A percentile compares a stretch with the other conserved stretches of the same genome.
phyloP scores from a whole-genome alignment of 2,113 vertebrate genomes.

The Menidia beryllina region DNA sequence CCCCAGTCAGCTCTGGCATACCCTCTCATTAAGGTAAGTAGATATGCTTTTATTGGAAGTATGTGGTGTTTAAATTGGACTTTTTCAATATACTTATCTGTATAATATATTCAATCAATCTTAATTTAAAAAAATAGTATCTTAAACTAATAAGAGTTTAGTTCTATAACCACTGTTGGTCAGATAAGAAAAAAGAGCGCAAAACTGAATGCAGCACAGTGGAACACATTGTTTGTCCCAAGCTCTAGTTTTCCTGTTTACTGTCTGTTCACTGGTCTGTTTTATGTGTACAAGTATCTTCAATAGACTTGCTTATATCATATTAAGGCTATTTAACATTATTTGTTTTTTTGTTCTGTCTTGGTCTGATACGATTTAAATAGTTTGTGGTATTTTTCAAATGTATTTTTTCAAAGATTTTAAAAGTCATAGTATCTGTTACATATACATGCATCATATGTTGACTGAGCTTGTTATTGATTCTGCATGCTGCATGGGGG shows the following conservation, averaged over 20 bases:
- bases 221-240: conserved; percentile 9
- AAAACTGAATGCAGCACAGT: neutral
- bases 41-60: conserved; percentile 1
- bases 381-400: neutral
- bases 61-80: neutral
- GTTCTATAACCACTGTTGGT: neutral
- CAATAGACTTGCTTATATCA: conserved; percentile 2
- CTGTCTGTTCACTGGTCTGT: conserved; percentile 24
- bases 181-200: conserved; percentile 1
- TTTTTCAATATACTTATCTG: neutral
- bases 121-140: neutral
- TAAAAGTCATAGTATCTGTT: neutral
- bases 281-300: conserved; percentile 24
- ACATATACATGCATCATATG: neutral
- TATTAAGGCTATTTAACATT: neutral
- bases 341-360: neutral
- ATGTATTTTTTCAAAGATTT: neutral
- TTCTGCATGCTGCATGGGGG: neutral
- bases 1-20: conserved; percentile 59
- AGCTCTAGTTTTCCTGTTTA: conserved; percentile 34
- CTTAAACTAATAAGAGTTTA: neutral
- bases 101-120: neutral
- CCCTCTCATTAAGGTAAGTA: conserved; percentile 75
- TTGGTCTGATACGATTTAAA: neutral
- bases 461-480: neutral